Conservation (phyloP, 2,888 invertebrate genomes). For the Ceratothoa steindachneri region DNA sequence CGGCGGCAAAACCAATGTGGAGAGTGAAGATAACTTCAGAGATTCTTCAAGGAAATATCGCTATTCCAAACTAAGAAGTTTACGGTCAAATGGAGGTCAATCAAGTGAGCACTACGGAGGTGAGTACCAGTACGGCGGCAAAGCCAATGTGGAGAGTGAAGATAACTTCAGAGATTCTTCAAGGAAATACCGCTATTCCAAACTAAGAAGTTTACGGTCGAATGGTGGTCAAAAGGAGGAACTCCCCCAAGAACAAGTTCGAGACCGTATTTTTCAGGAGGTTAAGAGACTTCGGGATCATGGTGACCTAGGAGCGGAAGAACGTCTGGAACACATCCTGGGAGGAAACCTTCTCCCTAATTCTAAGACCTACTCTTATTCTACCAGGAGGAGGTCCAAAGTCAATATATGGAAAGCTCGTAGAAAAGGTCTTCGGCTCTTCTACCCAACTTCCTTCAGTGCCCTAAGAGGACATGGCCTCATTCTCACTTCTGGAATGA, state of each 20-base stretch:
- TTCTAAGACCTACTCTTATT: not conserved
- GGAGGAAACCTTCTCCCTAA: not conserved
- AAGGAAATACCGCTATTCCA: too few species aligned
- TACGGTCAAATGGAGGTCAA: not conserved
- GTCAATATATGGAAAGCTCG: not conserved
- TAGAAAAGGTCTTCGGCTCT: not conserved
- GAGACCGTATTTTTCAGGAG: slow-evolving; percentile 10
- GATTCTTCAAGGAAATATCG: too few species aligned
- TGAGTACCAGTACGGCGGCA: not conserved
- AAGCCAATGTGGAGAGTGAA: not conserved
- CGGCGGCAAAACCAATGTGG: not conserved
- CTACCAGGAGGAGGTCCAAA: not conserved
- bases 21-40: not conserved
- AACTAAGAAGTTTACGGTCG: too few species aligned
- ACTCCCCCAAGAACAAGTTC: not conserved
- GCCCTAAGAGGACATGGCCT: slow-evolving; percentile 25
- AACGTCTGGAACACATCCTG: not conserved
- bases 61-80: not conserved
- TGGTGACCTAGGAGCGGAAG: not conserved
- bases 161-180: not conserved
- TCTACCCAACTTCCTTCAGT: slow-evolving; percentile 23
- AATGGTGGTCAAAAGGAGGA: not conserved
- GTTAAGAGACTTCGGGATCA: slow-evolving; percentile 2
- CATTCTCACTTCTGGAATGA: slow-evolving; percentile 16
- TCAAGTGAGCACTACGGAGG: not conserved